Evolutionary conservation across 2,888 invertebrate genomes (phyloP), one percentile per base, ranked within the genome.

Genomic region (Lasiommata megera): DNA sequence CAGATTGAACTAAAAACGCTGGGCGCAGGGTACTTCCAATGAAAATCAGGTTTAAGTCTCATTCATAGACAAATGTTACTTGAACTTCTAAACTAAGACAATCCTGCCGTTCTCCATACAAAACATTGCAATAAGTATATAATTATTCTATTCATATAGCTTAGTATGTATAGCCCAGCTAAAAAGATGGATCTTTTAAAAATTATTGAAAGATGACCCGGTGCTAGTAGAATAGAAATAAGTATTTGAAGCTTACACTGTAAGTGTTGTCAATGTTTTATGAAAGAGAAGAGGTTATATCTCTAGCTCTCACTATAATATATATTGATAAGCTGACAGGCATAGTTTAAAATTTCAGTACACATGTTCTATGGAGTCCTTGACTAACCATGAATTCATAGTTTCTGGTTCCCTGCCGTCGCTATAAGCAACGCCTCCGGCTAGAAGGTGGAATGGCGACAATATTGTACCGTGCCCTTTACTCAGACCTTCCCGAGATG

Each of bases 401-500:
- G 69, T 95, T 93, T 94, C 95, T 95, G 93, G 94, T 94, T 93
- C 90, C 92, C 88, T 85, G 91, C 76, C 92, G 88, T 88, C 88
- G 88, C 90, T 83, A 71, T 89, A 80, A 72, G 88, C 92, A 83
- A 73, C 88, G 92, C 92, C 90, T 92, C 93, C 94, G 77, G 84
- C 93, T 94, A 89, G 94, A 93, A 92, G 90, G 88, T 93, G 5
- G n/a, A 53, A 53, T 18, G 36, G 71, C 75, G 60, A 60, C 61
- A 74, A 72, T 67, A 54, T 23, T 12, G 44, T 64, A 60, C 65
- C 51, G 31, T 61, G 83, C 92, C 93, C 93, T 92, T 92, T 79
- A 88, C 95, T 94, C 95, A 95, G 95, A 95, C 95, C 95, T 95
- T 95, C 94, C 95, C 95, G 94, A 88, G 93, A 92, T 92, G 78